Evolutionary conservation across 2,113 vertebrate species (phyloP).

Genomic region (Phylloscopus trochilus): DNA sequence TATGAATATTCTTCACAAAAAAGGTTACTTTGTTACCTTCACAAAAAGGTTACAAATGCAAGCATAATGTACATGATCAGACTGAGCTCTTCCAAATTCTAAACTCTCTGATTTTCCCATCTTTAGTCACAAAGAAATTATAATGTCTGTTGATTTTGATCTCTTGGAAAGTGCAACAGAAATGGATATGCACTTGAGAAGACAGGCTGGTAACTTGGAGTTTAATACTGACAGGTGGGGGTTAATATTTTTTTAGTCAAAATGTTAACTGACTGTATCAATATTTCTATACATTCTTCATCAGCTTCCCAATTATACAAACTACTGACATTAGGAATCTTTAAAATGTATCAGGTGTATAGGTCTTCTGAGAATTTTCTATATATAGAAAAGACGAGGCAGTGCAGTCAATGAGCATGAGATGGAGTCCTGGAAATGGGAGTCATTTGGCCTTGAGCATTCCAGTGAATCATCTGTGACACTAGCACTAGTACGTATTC

Average conservation of each 20-base stretch:
- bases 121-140: background rate
- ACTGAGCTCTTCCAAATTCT: background rate
- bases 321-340: background rate
- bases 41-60: background rate
- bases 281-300: background rate
- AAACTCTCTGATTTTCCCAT: background rate
- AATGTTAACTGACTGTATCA: background rate
- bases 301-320: background rate
- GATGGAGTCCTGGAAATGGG: background rate
- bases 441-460: slow-evolving; percentile 1
- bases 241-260: background rate
- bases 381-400: background rate
- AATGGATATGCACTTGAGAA: background rate
- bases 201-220: background rate
- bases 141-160: background rate
- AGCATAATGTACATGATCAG: background rate
- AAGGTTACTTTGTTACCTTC: background rate
- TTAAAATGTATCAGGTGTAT: background rate
- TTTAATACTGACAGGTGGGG: background rate
- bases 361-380: background rate
- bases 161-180: background rate
- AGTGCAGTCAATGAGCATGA: background rate
- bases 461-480: background rate
- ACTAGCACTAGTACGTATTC: background rate
- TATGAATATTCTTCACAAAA: background rate